Evolutionary conservation across 1,140 invertebrate genomes (phyloP).

Genomic region (Planococcus citri): DNA sequence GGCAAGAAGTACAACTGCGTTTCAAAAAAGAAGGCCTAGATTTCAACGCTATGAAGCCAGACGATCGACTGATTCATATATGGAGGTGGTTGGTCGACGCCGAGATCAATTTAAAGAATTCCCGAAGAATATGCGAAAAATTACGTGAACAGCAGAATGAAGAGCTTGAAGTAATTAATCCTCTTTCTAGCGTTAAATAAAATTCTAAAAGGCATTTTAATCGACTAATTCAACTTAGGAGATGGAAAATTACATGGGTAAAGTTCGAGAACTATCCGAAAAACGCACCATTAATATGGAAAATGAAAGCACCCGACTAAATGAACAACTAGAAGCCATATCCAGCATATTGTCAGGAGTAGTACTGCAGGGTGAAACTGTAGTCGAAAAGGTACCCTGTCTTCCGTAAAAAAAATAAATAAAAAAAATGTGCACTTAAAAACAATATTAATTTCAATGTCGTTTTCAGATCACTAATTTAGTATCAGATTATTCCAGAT

Average conservation of each 20-base stretch:
- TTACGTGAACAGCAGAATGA: constrained; percentile 33
- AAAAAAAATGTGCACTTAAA: too few species aligned
- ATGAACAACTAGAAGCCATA: constrained; percentile 28
- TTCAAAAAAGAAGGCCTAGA: constrained; percentile 33
- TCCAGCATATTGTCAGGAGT: constrained; percentile 17
- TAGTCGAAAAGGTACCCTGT: constrained; percentile 23
- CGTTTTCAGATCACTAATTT: constrained; percentile 31
- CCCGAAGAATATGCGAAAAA: constrained; percentile 34
- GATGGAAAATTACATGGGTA: constrained; percentile 34
- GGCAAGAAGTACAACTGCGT: constrained; percentile 31
- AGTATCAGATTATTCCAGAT: constrained; percentile 30
- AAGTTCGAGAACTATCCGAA: constrained; percentile 32
- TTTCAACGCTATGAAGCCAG: constrained; percentile 29
- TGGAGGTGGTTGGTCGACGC: constrained; percentile 36
- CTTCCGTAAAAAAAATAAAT: too few species aligned
- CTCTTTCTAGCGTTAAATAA: background rate
- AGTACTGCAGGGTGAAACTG: constrained; percentile 22
- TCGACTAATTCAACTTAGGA: constrained; percentile 28
- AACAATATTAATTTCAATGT: background rate
- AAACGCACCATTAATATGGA: constrained; percentile 32
- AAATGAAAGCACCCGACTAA: constrained; percentile 30
- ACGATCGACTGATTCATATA: constrained; percentile 33
- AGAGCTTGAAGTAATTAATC: constrained; percentile 31
- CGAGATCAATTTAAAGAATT: constrained; percentile 34
- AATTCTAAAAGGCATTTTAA: constrained; percentile 10